A percentile compares a stretch with the other conserved stretches of the same genome.
phyloP scores from a whole-genome alignment of 1,140 invertebrate species.

The Apocrypta bakeri region DNA sequence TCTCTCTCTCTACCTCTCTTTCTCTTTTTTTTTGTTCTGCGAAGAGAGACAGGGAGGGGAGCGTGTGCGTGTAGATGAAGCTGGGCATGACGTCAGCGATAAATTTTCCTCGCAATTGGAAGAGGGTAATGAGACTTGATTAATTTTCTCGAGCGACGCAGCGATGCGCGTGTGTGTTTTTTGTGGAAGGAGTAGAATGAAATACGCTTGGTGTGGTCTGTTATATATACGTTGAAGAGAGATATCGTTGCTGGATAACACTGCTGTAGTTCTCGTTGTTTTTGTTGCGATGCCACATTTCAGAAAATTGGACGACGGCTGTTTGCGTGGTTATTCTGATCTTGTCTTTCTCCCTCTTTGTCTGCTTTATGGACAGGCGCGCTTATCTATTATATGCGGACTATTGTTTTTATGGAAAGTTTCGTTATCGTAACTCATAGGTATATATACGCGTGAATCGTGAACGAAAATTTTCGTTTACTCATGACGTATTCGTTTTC shows the following conservation, averaged over 20 bases:
- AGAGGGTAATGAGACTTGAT: neutral
- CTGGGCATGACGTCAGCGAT: slow-evolving; percentile 44
- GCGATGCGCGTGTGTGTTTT: neutral
- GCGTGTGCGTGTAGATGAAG: neutral
- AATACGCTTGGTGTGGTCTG: neutral
- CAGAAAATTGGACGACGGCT: slow-evolving; percentile 18
- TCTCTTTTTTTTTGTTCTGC: too few relatives aligned
- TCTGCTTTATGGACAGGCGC: too few relatives aligned
- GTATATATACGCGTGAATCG: too few relatives aligned
- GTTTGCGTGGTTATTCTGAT: neutral
- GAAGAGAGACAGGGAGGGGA: neutral
- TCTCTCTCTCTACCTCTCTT: too few relatives aligned
- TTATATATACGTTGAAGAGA: neutral
- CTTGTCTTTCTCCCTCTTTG: too few relatives aligned
- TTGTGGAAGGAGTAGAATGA: neutral
- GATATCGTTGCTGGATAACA: neutral
- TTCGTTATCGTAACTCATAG: too few relatives aligned
- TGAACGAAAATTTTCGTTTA: too few relatives aligned
- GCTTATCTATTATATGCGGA: too few relatives aligned
- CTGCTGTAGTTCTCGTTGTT: neutral
- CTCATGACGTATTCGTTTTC: too few relatives aligned
- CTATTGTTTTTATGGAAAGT: too few relatives aligned
- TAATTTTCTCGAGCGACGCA: slow-evolving; percentile 5
- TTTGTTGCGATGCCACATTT: neutral
- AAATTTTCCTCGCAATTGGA: slow-evolving; percentile 18